Percentiles rank a stretch among this genome's conserved stretches.
Evolutionary conservation across 2,113 vertebrate genomes (phyloP).

Genomic region (Oreamnos americanus): DNA sequence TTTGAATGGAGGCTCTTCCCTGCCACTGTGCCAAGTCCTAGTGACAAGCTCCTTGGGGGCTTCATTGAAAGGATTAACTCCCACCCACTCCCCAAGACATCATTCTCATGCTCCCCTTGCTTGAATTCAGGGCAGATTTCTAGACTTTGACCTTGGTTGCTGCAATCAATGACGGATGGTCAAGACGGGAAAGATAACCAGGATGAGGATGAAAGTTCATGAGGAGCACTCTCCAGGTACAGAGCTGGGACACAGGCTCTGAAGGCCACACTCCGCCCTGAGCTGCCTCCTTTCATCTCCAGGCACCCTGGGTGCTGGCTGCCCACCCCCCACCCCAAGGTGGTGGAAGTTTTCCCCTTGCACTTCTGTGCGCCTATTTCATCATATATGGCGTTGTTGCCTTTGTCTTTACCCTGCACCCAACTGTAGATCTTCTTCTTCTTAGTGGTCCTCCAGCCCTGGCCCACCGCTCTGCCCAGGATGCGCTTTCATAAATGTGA

Average conservation of each 20-base stretch:
- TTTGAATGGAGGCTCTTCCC: neutral
- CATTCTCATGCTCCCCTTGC: neutral
- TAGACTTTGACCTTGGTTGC: neutral
- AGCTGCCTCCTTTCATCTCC: neutral
- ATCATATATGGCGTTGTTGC: neutral
- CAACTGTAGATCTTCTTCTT: neutral
- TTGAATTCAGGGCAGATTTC: neutral
- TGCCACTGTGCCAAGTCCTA: neutral
- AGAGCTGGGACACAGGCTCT: neutral
- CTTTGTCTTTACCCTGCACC: neutral
- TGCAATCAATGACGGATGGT: neutral
- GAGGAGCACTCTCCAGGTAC: neutral
- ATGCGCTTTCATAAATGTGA: neutral
- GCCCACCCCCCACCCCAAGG: too few species aligned
- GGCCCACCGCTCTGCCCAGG: neutral
- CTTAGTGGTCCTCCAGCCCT: neutral
- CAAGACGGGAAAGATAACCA: neutral
- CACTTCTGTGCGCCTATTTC: neutral
- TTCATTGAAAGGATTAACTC: neutral
- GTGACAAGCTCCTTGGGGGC: neutral
- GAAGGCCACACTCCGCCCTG: neutral
- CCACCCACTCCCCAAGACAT: neutral
- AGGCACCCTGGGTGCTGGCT: neutral
- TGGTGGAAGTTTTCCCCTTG: neutral
- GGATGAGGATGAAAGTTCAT: neutral